phyloP scores from a whole-genome alignment of 1,140 invertebrate genomes.

The Neotoxoptera formosana region DNA sequence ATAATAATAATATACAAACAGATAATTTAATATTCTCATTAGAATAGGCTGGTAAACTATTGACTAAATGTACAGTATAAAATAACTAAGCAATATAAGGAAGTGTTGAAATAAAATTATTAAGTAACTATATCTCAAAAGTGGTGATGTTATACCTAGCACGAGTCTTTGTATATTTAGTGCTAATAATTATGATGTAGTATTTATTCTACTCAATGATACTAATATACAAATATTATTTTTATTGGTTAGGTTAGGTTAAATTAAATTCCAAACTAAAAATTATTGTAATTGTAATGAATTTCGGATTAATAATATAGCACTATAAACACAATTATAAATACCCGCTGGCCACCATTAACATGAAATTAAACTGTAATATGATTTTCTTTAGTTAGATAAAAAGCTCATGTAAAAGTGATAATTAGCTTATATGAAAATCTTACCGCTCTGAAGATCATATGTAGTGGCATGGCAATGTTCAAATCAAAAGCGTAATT shows the following conservation, averaged over 20 bases:
- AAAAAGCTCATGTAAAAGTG: neutral
- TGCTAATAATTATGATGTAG: neutral
- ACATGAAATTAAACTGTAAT: neutral
- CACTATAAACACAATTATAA: neutral
- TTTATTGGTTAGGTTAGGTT: neutral
- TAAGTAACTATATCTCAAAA: neutral
- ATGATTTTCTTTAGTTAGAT: neutral
- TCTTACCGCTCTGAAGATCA: constrained; percentile 96
- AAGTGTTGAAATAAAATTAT: neutral
- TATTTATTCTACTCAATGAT: neutral
- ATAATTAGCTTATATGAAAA: neutral
- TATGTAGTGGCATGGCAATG: constrained; percentile 97
- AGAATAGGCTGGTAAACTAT: neutral
- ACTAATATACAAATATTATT: neutral
- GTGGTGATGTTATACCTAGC: neutral
- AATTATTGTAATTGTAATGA: neutral
- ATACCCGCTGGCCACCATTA: no score
- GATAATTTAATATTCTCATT: neutral
- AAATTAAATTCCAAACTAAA: neutral
- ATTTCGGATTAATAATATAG: neutral
- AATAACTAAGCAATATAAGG: neutral
- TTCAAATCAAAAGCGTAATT: constrained; percentile 97
- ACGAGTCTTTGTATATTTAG: neutral
- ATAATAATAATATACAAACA: neutral
- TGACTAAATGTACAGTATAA: neutral